phyloP scores from a whole-genome alignment of 2,797 vertebrate genomes.

The Lepilemur septentrionalis region DNA sequence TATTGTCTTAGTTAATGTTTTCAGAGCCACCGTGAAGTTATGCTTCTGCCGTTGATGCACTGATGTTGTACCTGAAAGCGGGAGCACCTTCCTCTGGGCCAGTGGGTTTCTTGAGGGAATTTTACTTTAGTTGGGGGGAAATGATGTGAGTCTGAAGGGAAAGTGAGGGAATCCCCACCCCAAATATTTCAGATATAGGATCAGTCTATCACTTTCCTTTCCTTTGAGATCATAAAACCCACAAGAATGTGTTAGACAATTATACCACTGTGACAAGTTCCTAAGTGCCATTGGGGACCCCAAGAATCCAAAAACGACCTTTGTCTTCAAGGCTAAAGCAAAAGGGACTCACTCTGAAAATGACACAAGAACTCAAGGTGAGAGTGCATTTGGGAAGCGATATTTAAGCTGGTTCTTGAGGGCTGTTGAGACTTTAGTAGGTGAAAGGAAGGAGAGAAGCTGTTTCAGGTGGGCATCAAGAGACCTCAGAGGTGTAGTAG shows the following conservation, averaged over 20 bases:
- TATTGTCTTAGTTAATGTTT: conserved; percentile 83
- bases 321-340: neutral
- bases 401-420: neutral
- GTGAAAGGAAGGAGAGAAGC: neutral
- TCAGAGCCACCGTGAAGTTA: conserved; percentile 51
- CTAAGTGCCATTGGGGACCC: neutral
- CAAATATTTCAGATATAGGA: neutral
- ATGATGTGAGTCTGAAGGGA: neutral
- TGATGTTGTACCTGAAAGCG: conserved; percentile 14
- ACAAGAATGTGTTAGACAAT: neutral
- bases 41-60: conserved; percentile 54
- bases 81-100: neutral
- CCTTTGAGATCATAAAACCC: neutral
- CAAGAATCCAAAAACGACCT: neutral
- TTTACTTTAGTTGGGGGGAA: neutral
- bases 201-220: neutral
- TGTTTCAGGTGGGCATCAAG: neutral
- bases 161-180: neutral
- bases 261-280: neutral
- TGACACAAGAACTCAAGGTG: neutral
- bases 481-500: neutral
- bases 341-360: neutral
- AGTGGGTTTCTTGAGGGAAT: conserved; percentile 14
- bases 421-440: neutral
- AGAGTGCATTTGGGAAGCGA: neutral